A percentile compares a stretch with the other conserved stretches of the same genome.
Evolutionary conservation across 2,888 invertebrate genomes (phyloP).

Genomic region (Tortrix viridana): DNA sequence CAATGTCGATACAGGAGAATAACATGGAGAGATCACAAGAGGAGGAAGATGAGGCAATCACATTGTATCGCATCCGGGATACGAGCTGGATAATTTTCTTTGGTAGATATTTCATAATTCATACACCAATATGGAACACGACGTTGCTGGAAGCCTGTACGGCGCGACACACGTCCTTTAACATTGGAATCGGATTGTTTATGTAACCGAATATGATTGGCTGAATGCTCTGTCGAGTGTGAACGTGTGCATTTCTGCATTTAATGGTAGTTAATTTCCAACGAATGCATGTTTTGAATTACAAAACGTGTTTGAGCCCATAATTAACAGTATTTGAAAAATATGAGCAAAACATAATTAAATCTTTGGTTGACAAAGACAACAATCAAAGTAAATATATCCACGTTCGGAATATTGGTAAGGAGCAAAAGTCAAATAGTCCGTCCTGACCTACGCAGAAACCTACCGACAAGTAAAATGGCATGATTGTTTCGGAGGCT

Average conservation of each 20-base stretch:
- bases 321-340: too few species aligned
- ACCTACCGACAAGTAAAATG: too few species aligned
- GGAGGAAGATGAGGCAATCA: slow-evolving; percentile 67
- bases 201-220: slow-evolving; percentile 7
- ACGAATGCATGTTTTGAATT: background rate
- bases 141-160: slow-evolving; percentile 46
- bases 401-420: too few species aligned
- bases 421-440: too few species aligned
- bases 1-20: slow-evolving; percentile 64
- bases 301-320: too few species aligned
- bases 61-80: slow-evolving; percentile 65
- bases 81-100: slow-evolving; percentile 66
- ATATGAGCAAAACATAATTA: too few species aligned
- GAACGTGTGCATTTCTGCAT: background rate
- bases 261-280: background rate
- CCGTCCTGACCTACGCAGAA: too few species aligned
- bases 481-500: background rate
- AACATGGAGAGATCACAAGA: slow-evolving; percentile 66
- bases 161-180: slow-evolving; percentile 39
- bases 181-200: slow-evolving; percentile 16
- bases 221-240: slow-evolving; percentile 1
- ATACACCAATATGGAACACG: slow-evolving; percentile 62
- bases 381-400: too few species aligned
- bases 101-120: slow-evolving; percentile 65
- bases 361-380: too few species aligned